Percentiles rank a stretch among this genome's conserved stretches.
These are phyloP conservation scores for Acropternis orthonyx DNA, from an alignment of 2,797 vertebrate genomes.

Conservation along the genomic window DNA sequence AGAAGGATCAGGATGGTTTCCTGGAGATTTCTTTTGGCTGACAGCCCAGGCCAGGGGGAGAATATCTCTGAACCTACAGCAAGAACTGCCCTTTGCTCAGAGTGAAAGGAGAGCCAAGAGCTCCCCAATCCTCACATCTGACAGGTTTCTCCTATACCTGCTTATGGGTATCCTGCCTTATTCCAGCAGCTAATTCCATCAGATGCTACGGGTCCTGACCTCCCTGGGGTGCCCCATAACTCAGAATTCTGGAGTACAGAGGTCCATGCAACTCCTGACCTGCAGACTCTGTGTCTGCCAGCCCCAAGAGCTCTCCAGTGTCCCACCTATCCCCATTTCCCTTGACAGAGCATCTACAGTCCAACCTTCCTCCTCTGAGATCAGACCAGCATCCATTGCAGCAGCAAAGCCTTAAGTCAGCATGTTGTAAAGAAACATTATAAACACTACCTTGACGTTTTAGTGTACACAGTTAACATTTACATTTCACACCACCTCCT, in stretches of 20 bases:
- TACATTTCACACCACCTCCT: conserved; percentile 21
- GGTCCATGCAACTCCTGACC: background rate
- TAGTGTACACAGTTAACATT: conserved; percentile 23
- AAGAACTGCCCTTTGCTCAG: background rate
- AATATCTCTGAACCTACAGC: background rate
- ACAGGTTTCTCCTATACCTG: background rate
- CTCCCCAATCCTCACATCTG: background rate
- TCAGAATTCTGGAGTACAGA: background rate
- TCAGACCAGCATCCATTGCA: background rate
- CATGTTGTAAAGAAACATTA: background rate
- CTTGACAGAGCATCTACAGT: background rate
- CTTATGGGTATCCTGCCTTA: background rate
- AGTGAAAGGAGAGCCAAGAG: background rate
- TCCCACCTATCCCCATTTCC: background rate
- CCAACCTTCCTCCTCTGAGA: background rate
- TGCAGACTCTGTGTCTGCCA: background rate
- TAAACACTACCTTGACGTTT: background rate
- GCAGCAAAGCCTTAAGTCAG: conserved; percentile 11
- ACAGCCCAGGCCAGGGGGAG: background rate
- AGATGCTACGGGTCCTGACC: background rate
- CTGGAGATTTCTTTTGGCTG: background rate
- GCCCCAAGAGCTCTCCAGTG: background rate
- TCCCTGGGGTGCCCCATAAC: background rate
- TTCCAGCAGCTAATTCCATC: background rate
- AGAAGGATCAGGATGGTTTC: background rate